Conservation (phyloP, 2,113 vertebrate genomes). For the Oryctolagus cuniculus region DNA sequence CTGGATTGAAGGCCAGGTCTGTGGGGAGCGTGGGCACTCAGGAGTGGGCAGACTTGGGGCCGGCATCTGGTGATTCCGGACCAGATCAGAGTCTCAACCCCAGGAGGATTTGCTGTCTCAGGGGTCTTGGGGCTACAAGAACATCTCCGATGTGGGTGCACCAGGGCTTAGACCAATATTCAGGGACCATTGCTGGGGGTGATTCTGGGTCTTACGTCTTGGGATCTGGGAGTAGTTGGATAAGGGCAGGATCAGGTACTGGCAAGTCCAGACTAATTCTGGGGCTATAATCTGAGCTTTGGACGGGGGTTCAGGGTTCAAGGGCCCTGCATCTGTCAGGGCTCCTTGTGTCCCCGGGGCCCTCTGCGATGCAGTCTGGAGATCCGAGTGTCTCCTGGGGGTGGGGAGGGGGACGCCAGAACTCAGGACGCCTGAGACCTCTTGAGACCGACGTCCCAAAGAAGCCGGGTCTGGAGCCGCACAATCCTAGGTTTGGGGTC, state of each 20-base stretch:
- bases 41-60: background rate
- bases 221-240: constrained; percentile 41
- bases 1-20: background rate
- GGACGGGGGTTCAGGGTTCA: background rate
- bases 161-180: constrained; percentile 32
- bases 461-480: constrained; percentile 39
- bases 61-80: background rate
- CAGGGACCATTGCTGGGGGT: background rate
- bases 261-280: constrained; percentile 45
- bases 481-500: constrained; percentile 56
- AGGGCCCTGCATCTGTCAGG: background rate
- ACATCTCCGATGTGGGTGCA: background rate
- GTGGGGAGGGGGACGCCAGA: background rate
- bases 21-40: background rate
- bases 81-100: background rate
- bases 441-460: background rate
- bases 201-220: constrained; percentile 42
- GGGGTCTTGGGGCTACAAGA: background rate
- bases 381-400: background rate
- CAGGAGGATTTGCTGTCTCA: constrained; percentile 1
- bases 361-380: background rate
- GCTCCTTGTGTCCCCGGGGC: background rate
- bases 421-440: constrained; percentile 49
- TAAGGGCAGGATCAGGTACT: constrained; percentile 2
- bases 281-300: constrained; percentile 5